Base-by-base conservation (phyloP, 1,140 invertebrate species). In the Tenebrio molitor region DNA sequence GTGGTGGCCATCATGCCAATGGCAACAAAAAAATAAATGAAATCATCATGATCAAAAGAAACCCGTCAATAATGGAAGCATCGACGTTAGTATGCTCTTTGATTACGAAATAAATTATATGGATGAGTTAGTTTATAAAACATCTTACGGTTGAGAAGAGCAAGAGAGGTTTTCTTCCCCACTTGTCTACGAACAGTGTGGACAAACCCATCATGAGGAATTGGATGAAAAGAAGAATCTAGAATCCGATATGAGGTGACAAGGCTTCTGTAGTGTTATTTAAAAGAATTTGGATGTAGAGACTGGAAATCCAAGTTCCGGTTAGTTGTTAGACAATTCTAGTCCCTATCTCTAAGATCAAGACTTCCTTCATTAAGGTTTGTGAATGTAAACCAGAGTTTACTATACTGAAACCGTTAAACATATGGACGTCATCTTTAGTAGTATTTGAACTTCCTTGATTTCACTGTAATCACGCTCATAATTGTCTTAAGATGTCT, bases 121-220 rank as follows among this genome's bases (percentile, higher is more conserved):
- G 1, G 81, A 74, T 67, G 88, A 89, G 44, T 90, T 68, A 19
- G 85, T 68, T 23, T 84, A 85, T 0, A 84, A 82, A 0, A 80
- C 65, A 46, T 21, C 23, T 75, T 10, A 79, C 65, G 0, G 74
- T 77, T 0, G 84, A 78, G 1, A 81, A 75, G 1, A 84, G n/a
- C 6, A 75, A 78, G 0, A 79, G 72, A 2, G 78, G 79, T 33
- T 88, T 88, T 76, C 92, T 85, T 5, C 92, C 92, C 10, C 87
- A 84, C 65, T 87, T 87, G 83, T 94, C 92, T 58, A 93, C 78
- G 39, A 89, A 81, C 0, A 88, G 89, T 0, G 89, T 87, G 46
- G 88, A 78, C 2, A 87, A 83, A 0, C 89, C 89, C 0, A 89
- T 89, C 0, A 89, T 71, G 0, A 94, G 83, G 70, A 92, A 90